Base-by-base conservation (phyloP, 2,797 vertebrate genomes). In the Liparis tanakae region DNA sequence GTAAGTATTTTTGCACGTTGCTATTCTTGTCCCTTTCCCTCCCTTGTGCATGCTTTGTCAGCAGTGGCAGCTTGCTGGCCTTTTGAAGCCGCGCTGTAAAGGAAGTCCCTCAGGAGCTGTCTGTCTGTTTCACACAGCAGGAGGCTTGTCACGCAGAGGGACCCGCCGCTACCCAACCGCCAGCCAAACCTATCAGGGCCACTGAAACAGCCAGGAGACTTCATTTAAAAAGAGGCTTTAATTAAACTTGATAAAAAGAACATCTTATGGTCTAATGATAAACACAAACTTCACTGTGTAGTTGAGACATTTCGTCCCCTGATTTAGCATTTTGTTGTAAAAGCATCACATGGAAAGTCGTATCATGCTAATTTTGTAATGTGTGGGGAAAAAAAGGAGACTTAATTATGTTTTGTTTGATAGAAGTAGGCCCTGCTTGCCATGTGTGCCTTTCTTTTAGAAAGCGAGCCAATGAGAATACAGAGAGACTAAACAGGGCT, bases 1-100 rank as follows among this genome's bases (percentile, higher is more conserved):
- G 97, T 98, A 95, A 98, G 97, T 98, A 68, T 85, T 87, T 88
- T 88, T 83, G 48, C 46, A 39, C 67, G 50, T 70, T 80, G 25
- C 84, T 86, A 81, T 89, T 92, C 59, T 55, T 60, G 70, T 85
- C 69, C 58, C 39, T 15, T 54, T 63, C 10, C 22, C 75, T 69
- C 67, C 50, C 74, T 67, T 10, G 17, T 81, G 72, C 61, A 79
- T 78, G 72, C 70, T 81, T 82, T 88, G 76, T 85, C 83, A 82
- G 74, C 55, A 56, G 46, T 64, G 70, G 76, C 70, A 78, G 74
- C 51, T 78, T 65, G 37, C 65, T 76, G 36, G 68, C 71, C 71
- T 81, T 88, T 87, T 89, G 75, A 89, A 69, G 64, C 59, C 18
- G 46, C 53, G 34, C 63, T 76, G 67, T 73, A 80, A 78, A 86